Conservation (phyloP, 2,888 invertebrate species). For the Aleiodes testaceus region DNA sequence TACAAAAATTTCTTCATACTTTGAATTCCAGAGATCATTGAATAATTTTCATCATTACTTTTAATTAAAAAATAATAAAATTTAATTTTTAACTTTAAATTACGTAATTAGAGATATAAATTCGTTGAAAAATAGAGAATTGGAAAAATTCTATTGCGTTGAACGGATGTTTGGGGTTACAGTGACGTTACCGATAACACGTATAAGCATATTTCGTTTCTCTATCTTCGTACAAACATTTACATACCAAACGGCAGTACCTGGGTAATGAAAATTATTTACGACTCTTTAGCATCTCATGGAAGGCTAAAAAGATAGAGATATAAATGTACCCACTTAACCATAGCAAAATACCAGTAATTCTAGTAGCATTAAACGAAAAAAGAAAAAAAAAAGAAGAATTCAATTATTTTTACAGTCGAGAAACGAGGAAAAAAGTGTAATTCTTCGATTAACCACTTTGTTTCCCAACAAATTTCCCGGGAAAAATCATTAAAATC, state of each 20-base stretch:
- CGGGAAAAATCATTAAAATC: neutral
- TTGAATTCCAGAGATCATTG: too few species aligned
- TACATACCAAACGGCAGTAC: constrained; percentile 66
- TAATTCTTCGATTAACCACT: neutral
- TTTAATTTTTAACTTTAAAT: too few species aligned
- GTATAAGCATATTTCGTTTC: constrained; percentile 15
- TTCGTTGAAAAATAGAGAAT: constrained; percentile 10
- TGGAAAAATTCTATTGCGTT: constrained; percentile 29
- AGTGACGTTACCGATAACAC: constrained; percentile 32
- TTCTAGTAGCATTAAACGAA: constrained; percentile 1
- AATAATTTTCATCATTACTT: constrained; percentile 11
- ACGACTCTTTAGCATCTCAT: constrained; percentile 50
- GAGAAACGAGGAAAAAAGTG: neutral
- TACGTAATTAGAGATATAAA: too few species aligned
- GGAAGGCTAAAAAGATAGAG: constrained; percentile 19
- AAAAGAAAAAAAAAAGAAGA: too few species aligned
- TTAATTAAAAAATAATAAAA: too few species aligned
- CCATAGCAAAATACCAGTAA: constrained; percentile 28
- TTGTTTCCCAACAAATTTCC: neutral
- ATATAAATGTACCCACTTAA: constrained; percentile 28
- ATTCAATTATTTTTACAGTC: neutral
- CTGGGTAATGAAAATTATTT: constrained; percentile 65
- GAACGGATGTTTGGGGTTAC: neutral
- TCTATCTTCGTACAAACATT: constrained; percentile 61
- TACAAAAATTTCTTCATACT: too few species aligned